Base-by-base conservation (phyloP, 2,113 vertebrate genomes). In the Pteruthius melanotis region DNA sequence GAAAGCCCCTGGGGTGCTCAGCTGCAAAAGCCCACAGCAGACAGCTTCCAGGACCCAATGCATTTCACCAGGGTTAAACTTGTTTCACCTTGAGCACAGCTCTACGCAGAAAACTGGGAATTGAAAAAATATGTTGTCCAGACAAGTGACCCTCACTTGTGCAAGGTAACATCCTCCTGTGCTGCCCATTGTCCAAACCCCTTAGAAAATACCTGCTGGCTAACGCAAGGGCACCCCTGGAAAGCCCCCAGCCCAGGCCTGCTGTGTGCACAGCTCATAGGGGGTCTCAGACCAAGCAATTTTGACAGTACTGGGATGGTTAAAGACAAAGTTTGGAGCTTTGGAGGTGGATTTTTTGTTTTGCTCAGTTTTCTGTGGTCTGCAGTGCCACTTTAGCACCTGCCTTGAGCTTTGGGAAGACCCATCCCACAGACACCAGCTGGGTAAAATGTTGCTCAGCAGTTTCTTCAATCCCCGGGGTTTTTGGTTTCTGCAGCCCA, bases 311-410 rank as follows among this genome's bases (percentile, higher is more conserved):
- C 15, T 40, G 22, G 23, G 24, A 56, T 31, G 9, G 31, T 44
- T 87, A 87, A 72, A 94, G n/a, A 61, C 6, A 42, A 84, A 53
- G 15, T 65, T 31, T 85, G 27, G 31, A 49, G 21, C 14, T 90
- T 61, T 45, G 13, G 28, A 37, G 17, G 0, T 19, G 0, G 6
- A 5, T 42, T 52, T 35, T 40, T 42, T 56, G 14, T 42, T 76
- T 54, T 47, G 16, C 19, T 82, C 20, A 15, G 22, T 60, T 83
- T 92, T 39, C 45, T 74, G 39, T 30, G 28, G n/a, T 28, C 50
- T 91, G 17, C 56, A 66, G 18, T 49, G 39, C 21, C 14, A 42
- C 52, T 87, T 83, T 35, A 44, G 7, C 56, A 63, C 39, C 61
- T 68, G 13, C 31, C 42, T 80, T 56, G 39, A 82, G 39, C n/a